A percentile compares a stretch with the other conserved stretches of the same genome.
phyloP scores from a whole-genome alignment of 2,888 invertebrate genomes.

The Lamellibrachia satsuma region DNA sequence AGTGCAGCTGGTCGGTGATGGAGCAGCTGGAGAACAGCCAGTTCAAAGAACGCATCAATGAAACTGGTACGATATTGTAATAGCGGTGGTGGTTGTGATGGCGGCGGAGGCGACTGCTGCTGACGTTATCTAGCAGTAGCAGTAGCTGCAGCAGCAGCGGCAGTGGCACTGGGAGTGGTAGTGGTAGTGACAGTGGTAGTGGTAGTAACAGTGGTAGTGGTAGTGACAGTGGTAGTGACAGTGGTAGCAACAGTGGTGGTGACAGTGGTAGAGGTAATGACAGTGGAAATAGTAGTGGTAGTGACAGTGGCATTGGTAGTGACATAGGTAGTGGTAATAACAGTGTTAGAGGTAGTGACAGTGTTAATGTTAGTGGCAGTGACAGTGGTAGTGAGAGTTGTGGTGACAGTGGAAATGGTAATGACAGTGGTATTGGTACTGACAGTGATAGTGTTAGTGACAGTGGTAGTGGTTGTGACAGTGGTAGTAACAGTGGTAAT shows the following conservation, averaged over 20 bases:
- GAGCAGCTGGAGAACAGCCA: background rate
- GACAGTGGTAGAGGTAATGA: background rate
- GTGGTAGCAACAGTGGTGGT: background rate
- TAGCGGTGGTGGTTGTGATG: background rate
- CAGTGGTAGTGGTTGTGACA: no score
- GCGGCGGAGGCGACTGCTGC: no score
- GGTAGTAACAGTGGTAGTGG: conserved; percentile 22
- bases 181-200: background rate
- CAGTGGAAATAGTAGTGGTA: background rate
- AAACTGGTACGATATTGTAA: background rate
- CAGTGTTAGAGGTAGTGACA: conserved; percentile 14
- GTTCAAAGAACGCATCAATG: background rate
- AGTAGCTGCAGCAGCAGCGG: no score
- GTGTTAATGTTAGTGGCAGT: conserved; percentile 18
- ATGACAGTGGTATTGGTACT: conserved; percentile 23
- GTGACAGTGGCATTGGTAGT: background rate
- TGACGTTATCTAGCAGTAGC: background rate
- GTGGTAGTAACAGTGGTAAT: conserved; percentile 26
- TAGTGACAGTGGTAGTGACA: background rate
- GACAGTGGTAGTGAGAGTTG: background rate
- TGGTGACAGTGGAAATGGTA: conserved; percentile 17
- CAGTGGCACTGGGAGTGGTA: background rate
- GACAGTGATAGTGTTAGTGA: background rate
- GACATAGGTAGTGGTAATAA: background rate
- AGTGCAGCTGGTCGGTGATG: conserved; percentile 17